Base-by-base conservation (phyloP, 2,888 invertebrate species). In the Drosophila algonquin region DNA sequence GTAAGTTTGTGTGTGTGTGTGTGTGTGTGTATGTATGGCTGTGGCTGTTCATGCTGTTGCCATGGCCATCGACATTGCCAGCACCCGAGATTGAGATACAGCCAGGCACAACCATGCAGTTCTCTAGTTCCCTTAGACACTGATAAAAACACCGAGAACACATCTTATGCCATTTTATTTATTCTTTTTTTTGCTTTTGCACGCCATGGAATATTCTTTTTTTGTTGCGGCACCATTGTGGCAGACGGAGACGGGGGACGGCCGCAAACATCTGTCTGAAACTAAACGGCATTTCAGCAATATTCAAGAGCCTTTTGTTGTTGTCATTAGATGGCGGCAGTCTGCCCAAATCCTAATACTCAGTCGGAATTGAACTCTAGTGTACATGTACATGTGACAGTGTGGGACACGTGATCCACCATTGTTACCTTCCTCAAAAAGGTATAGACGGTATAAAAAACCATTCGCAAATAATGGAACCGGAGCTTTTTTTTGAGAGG, bases 291-390 rank as follows among this genome's bases (percentile, higher is more conserved):
- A 61, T 68, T 82, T 67, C 71, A 69, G 65, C 71, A 64, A 72
- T 76, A 76, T 76, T 76, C 74, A 83, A 56, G 54, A 21, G 55
- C 14, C 53, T 61, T 71, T 71, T 75, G 59, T 75, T 65, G 68
- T 67, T 70, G 60, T 74, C 74, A 76, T 85, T 79, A 64, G 57
- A 64, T 65, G 50, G 71, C 56, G 59, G 54, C 53, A 57, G 63
- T 10, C 62, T 58, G 68, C 27, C 58, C 55, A 10, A 27, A 44
- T 6, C 27, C 14, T 10, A 21, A 45, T 27, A 48, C 14, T 47
- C 58, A 16, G 47, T n/a, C 53, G 40, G 63, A 74, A 57, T 24
- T 21, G 27, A 54, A 47, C 21, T 32, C 68, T 0, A 12, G 12
- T 35, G 35, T 3, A 35, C 1, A 35, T 21, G 24, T 35, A 10